Base-by-base conservation (phyloP, 2,797 vertebrate genomes). In the Thripadectes ignobilis region DNA sequence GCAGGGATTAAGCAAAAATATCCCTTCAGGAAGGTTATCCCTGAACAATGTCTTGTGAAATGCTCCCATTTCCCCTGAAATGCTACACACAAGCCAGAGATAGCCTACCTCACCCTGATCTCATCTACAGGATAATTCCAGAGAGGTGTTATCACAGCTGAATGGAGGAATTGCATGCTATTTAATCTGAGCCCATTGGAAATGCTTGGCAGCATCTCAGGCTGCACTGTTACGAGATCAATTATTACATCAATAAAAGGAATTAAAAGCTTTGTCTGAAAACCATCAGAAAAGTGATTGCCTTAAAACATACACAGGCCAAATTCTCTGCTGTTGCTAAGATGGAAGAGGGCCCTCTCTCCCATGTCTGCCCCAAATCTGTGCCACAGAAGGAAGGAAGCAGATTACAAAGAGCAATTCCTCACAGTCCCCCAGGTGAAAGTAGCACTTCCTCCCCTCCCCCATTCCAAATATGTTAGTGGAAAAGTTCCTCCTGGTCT, bases 241-340 rank as follows among this genome's bases (percentile, higher is more conserved):
- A 89, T 92, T 89, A 92, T 84, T 88, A 76, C 51, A 88, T 65
- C 72, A 91, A 87, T 92, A 88, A 85, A 93, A 91, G 59, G 62
- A 94, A 92, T 94, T 93, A 94, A 92, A 85, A 91, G 58, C 55
- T 89, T 79, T 91, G 63, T 82, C 71, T 88, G 83, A 72, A 93
- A 92, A 91, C 65, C 32, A 38, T 52, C 36, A 92, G 49, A 58
- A 93, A 89, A 90, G 49, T 71, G 85, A 82, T 22, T 8, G 7
- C 52, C 66, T 58, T 88, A 86, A 69, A 94, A 95, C 38, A 86
- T 26, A 81, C 32, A 36, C 4, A 81, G n/a, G 66, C 45, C 30
- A 82, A 77, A 76, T 88, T 69, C 21, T 93, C 14, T 62, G 24
- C 58, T 8, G 1, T 20, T 88, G 20, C 41, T 69, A 36, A 69